Conservation (phyloP, 2,888 invertebrate species). For the Morpho helenor region DNA sequence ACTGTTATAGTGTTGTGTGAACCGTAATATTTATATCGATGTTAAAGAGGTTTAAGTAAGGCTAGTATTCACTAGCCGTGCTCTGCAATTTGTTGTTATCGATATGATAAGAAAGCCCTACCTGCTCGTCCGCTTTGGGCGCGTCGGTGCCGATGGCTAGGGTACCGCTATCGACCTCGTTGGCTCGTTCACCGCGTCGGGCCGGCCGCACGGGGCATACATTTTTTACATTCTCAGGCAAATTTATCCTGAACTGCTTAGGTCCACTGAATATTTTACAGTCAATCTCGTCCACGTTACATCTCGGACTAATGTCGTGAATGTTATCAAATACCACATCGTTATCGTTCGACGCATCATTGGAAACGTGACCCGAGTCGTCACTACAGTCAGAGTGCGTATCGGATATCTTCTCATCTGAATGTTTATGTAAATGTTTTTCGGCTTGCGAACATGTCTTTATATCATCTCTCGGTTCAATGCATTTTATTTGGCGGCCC, state of each 20-base stretch:
- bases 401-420: conserved; percentile 75
- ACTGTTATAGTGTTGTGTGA: too few species aligned
- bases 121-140: conserved; percentile 78
- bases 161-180: conserved; percentile 78
- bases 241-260: conserved; percentile 63
- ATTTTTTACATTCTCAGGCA: conserved; percentile 59
- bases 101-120: conserved; percentile 74
- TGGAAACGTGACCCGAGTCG: conserved; percentile 90
- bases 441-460: conserved; percentile 60
- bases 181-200: conserved; percentile 64
- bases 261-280: conserved; percentile 58
- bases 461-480: conserved; percentile 63
- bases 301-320: conserved; percentile 49
- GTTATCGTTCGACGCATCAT: conserved; percentile 87
- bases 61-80: neutral
- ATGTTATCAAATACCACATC: conserved; percentile 66
- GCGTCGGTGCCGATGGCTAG: conserved; percentile 52
- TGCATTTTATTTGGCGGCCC: conserved; percentile 68
- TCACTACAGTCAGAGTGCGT: conserved; percentile 86
- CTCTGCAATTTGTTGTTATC: conserved; percentile 68
- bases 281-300: conserved; percentile 56
- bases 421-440: conserved; percentile 62
- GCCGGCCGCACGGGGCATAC: conserved; percentile 72
- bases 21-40: too few species aligned
- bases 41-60: too few species aligned